Percentiles rank a stretch among this genome's conserved stretches.
These are phyloP conservation scores for Caenorhabditis latens DNA, from an alignment of 1,140 invertebrate species.

Conservation along the genomic window DNA sequence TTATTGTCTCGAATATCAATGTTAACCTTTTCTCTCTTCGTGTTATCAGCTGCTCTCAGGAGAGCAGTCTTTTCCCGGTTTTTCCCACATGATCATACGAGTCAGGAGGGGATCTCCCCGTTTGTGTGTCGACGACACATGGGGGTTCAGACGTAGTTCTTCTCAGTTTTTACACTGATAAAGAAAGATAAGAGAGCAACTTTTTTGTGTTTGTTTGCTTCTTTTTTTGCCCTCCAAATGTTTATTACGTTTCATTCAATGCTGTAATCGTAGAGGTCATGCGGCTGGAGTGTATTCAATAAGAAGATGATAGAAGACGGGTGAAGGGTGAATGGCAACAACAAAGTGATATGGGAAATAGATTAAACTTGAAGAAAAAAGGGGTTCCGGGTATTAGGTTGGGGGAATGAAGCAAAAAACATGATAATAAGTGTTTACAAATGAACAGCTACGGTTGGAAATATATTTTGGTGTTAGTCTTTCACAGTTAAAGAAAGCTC, in stretches of 20 bases:
- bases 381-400: neutral
- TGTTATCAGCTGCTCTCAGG: slow-evolving; percentile 16
- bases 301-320: neutral
- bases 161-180: slow-evolving; percentile 4
- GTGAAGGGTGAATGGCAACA: neutral
- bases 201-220: slow-evolving; percentile 29
- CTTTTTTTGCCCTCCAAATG: slow-evolving; percentile 14
- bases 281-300: neutral
- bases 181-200: slow-evolving; percentile 30
- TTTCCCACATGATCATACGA: slow-evolving; percentile 16
- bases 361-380: neutral
- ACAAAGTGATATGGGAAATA: neutral
- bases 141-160: slow-evolving; percentile 10
- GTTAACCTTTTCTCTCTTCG: neutral
- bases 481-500: no score
- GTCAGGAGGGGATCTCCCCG: slow-evolving; percentile 32
- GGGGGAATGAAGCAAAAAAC: neutral
- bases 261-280: slow-evolving; percentile 50
- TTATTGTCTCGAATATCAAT: slow-evolving; percentile 24
- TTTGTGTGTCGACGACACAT: neutral
- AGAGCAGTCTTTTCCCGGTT: neutral
- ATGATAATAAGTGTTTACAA: neutral
- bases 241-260: slow-evolving; percentile 45
- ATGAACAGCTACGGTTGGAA: no score
- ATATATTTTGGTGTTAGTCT: no score